Base-by-base conservation (phyloP, 2,888 invertebrate genomes). In the Amaurobius ferox region DNA sequence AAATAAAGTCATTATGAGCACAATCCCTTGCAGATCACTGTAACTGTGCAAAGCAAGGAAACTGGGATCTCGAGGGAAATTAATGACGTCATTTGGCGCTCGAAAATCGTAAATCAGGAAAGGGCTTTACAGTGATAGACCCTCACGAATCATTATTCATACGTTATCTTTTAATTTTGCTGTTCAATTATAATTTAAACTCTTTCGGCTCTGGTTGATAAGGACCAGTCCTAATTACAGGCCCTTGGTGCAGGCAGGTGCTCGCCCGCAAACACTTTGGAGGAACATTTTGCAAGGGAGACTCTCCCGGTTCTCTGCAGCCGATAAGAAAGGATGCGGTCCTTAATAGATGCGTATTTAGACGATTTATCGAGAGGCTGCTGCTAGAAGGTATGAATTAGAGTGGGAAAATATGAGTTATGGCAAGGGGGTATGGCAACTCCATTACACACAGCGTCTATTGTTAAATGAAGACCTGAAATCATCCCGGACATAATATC, bases 131-230 rank as follows among this genome's bases (percentile, higher is more conserved):
- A 76, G 79, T 79, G 86, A 86, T 86, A 79, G 79, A 79, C 74
- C 79, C 76, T 70, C 70, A 39, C 62, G 74, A 74, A 79, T 79
- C 86, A 86, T 86, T 86, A 76, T 70, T 86, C 79, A 86, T 71
- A 79, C 78, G 79, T 86, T 86, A 86, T 86, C 86, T 79, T 86
- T 86, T 86, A 86, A 86, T 86, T 86, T 79, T 76, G 86, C 79
- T 76, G 79, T 86, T 86, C 86, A 86, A 86, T 86, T 86, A 86
- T 79, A 79, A 85, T 85, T 85, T 85, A 85, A 85, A 85, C 83
- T 77, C 83, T 81, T 79, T 79, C 66, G 44, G 39, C 70, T 48
- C 35, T n/a, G 73, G 73, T 26, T 40, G 83, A 85, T 85, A 85
- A 85, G 77, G 76, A 72, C 64, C 48, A 29, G 66, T 77, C 83